Evolutionary conservation across 2,888 invertebrate species (phyloP).

Genomic region (Epirrita christyi): DNA sequence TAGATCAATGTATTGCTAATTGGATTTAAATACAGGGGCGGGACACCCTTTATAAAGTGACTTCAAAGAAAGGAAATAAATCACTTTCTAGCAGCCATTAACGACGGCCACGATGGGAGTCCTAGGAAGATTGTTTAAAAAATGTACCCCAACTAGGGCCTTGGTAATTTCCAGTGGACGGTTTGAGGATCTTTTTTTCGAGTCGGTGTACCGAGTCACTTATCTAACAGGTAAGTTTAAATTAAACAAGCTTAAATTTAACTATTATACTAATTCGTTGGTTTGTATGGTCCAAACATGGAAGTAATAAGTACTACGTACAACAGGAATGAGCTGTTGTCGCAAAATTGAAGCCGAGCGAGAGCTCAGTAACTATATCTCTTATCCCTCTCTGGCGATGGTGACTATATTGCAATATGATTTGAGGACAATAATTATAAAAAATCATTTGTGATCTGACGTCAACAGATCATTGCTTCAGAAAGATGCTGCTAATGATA

Average conservation of each 20-base stretch:
- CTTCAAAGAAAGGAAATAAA: conserved; percentile 4
- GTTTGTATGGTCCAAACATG: too few species aligned
- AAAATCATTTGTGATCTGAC: too few species aligned
- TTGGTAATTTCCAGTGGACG: conserved; percentile 52
- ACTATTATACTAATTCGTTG: too few species aligned
- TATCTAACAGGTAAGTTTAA: conserved; percentile 60
- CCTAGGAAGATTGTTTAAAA: conserved; percentile 53
- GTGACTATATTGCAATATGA: too few species aligned
- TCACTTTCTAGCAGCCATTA: conserved; percentile 1
- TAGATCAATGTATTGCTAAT: conserved; percentile 14
- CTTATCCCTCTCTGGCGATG: too few species aligned
- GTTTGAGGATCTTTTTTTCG: conserved; percentile 67
- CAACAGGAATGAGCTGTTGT: too few species aligned
- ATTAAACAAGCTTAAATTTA: neutral
- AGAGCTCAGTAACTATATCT: too few species aligned
- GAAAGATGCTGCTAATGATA: too few species aligned
- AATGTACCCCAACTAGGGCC: conserved; percentile 60
- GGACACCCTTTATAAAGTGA: neutral
- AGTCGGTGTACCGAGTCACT: conserved; percentile 61
- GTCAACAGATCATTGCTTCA: too few species aligned
- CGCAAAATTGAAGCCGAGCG: too few species aligned
- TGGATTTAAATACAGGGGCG: conserved; percentile 1
- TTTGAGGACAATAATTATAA: too few species aligned
- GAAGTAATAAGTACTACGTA: too few species aligned
- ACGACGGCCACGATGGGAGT: conserved; percentile 49